phyloP scores from a whole-genome alignment of 2,797 vertebrate genomes.

The Anniella stebbinsi region DNA sequence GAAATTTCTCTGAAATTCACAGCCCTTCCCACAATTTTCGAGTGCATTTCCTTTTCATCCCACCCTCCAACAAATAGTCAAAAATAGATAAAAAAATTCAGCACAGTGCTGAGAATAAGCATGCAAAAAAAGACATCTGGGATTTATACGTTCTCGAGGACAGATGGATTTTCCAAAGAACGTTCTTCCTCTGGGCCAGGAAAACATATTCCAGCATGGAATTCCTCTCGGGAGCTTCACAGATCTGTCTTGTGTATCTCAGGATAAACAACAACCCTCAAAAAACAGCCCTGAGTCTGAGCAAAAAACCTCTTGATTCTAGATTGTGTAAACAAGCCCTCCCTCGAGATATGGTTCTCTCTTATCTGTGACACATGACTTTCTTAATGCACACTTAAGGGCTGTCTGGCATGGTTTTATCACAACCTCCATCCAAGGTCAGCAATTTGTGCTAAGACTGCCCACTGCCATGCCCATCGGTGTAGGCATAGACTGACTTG shows the following conservation, averaged over 20 bases:
- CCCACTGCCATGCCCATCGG: not conserved
- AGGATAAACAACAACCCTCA: slow-evolving; percentile 2
- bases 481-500: not conserved
- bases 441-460: not conserved
- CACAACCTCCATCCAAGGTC: not conserved
- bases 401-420: not conserved
- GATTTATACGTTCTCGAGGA: not conserved
- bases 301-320: slow-evolving; percentile 13
- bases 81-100: no score
- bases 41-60: no score
- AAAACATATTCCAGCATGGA: not conserved
- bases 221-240: not conserved
- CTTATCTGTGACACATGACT: not conserved
- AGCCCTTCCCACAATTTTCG: no score
- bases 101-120: not conserved
- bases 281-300: not conserved
- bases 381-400: slow-evolving; percentile 2
- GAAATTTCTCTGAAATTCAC: no score
- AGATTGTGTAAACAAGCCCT: not conserved
- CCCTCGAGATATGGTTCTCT: slow-evolving; percentile 32
- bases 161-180: not conserved
- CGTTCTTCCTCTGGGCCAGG: not conserved
- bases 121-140: not conserved
- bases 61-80: no score
- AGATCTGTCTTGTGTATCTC: not conserved